Conservation (phyloP, 2,113 vertebrate species). For the Pantherophis guttatus region DNA sequence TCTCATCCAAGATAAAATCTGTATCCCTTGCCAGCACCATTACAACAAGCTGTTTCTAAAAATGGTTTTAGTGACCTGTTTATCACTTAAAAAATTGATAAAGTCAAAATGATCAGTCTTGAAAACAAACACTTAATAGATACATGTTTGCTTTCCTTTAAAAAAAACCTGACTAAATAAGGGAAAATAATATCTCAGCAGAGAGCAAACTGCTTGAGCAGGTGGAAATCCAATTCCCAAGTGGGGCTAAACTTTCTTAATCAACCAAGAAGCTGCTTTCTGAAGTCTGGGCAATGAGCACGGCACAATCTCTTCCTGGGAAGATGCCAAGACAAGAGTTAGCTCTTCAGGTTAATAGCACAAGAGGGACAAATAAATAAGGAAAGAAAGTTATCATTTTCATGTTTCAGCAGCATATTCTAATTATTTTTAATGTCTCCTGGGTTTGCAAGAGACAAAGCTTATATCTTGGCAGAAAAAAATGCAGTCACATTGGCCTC, state of each 20-base stretch:
- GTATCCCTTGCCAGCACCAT: too few species aligned
- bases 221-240: conserved; percentile 33
- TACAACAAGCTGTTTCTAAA: neutral
- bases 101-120: neutral
- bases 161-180: neutral
- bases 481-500: neutral
- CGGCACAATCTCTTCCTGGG: conserved; percentile 29
- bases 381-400: conserved; percentile 28
- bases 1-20: neutral
- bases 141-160: neutral
- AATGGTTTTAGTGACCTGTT: neutral
- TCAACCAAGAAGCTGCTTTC: conserved; percentile 38
- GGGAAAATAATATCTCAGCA: conserved; percentile 6
- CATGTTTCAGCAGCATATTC: conserved; percentile 20
- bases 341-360: conserved; percentile 38
- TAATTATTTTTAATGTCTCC: conserved; percentile 17
- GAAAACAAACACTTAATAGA: conserved; percentile 19
- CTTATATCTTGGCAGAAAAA: conserved; percentile 24
- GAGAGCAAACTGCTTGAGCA: conserved; percentile 7
- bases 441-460: conserved; percentile 10
- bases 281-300: conserved; percentile 26
- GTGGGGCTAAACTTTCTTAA: conserved; percentile 20
- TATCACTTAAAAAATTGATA: neutral
- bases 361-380: neutral
- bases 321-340: conserved; percentile 42